Base-by-base conservation (phyloP, 2,888 invertebrate genomes). In the Ophioninae sp. region DNA sequence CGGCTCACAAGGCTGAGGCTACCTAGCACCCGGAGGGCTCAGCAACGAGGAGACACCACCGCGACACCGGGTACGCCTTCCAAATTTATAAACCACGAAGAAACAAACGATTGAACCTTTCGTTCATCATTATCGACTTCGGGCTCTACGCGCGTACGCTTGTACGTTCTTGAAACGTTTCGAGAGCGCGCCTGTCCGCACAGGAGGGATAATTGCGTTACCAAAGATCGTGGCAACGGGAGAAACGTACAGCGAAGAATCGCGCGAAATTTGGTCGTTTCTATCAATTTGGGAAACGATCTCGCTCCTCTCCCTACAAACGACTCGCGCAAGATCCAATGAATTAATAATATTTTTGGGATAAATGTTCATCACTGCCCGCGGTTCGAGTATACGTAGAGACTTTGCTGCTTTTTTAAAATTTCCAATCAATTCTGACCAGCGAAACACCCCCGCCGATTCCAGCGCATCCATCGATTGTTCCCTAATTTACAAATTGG, bases 1-100 rank as follows among this genome's bases (percentile, higher is more conserved):
- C 96, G 88, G 94, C 95, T 7, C 94, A 94, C 82, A 94, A 93
- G 89, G 91, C 93, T 67, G 93, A 93, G 88, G 88, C 93, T 87
- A 91, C 91, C 87, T 93, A 93, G 92, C 92, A 91, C 87, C 44
- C 76, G 68, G n/a, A n/a, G n/a, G 70, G 74, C 56, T 70, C 67
- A 59, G 17, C 69, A 10, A 69, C 21, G 37, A 75, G 37, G 20
- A 57, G 39, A 75, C 21, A 57, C 59, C n/a, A 21, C 20, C 59
- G 50, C 23, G 73, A 57, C 17, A 64, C 67, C 57, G 59, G 30
- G 37, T 67, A 72, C 72, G 80, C 75, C 67, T 75, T 82, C 20
- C 75, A 64, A 70, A 61, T 67, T 5, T 70, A 64, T 20, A 78
- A 56, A 50, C 5, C 5, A 7, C 17, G 44, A 64, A 3, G 37